Evolutionary conservation across 2,113 vertebrate genomes (phyloP).

Genomic region (Carassius auratus): DNA sequence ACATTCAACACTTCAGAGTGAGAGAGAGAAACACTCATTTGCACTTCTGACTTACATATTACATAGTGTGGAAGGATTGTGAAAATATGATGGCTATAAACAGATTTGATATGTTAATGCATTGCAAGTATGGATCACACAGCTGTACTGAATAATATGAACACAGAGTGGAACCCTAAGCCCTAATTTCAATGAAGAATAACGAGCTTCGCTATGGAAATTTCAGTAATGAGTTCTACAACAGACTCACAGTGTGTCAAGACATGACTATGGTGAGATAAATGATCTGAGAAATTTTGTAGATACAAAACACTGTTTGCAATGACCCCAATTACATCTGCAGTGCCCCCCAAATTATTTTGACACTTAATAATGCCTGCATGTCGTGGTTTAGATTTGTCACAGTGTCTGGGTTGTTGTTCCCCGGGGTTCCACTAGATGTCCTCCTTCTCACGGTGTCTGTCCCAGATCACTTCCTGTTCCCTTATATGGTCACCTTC

Average conservation of each 20-base stretch:
- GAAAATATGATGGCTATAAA: not conserved
- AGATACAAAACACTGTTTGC: not conserved
- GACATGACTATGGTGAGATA: constrained; percentile 3
- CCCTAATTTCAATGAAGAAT: not conserved
- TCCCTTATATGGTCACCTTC: no score
- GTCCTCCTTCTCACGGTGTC: no score
- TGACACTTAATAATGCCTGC: not conserved
- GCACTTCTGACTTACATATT: constrained; percentile 16
- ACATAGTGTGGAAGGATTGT: constrained; percentile 12
- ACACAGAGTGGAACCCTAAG: not conserved
- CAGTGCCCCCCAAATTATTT: not conserved
- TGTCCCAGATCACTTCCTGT: no score
- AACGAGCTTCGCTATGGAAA: not conserved
- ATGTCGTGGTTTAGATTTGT: not conserved
- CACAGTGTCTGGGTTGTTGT: no score
- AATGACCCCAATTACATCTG: not conserved
- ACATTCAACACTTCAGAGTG: constrained; percentile 36
- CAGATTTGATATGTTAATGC: not conserved
- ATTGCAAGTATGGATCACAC: not conserved
- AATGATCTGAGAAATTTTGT: not conserved
- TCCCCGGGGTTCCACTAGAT: no score
- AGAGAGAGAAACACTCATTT: constrained; percentile 27
- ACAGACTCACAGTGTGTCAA: not conserved
- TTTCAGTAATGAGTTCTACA: constrained; percentile 15
- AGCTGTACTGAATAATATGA: not conserved